Conservation (phyloP, 1,140 invertebrate species). For the Grapholita molesta region DNA sequence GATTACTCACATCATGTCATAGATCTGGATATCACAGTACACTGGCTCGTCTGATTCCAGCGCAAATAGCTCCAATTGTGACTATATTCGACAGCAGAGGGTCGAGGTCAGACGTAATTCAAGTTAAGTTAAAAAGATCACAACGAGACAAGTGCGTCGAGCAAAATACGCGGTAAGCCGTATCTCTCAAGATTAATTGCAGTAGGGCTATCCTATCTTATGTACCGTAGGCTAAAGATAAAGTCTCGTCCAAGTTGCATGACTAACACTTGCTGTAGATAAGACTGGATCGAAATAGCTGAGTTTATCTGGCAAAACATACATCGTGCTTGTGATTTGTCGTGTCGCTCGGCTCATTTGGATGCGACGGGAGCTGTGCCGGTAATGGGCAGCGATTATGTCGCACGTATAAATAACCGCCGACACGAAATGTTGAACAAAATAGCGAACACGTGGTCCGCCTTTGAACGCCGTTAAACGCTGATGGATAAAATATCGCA, state of each 20-base stretch:
- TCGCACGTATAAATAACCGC: slow-evolving; percentile 33
- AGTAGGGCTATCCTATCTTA: not conserved
- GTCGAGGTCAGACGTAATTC: slow-evolving; percentile 13
- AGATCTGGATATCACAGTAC: not conserved
- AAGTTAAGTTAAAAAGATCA: not conserved
- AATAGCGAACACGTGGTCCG: slow-evolving; percentile 34
- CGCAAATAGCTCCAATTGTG: not conserved
- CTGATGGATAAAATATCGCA: not conserved
- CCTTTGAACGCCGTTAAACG: not conserved
- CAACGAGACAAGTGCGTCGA: not conserved
- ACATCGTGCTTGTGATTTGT: slow-evolving; percentile 21
- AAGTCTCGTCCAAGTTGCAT: slow-evolving; percentile 11
- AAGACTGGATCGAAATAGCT: slow-evolving; percentile 4
- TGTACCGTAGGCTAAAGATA: not conserved
- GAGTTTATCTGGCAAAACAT: not conserved
- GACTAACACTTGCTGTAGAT: not conserved
- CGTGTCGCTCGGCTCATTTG: slow-evolving; percentile 25
- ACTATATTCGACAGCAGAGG: slow-evolving; percentile 1
- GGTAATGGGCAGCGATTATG: slow-evolving; percentile 36
- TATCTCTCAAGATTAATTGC: slow-evolving; percentile 1
- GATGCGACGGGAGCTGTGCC: slow-evolving; percentile 28
- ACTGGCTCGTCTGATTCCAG: not conserved
- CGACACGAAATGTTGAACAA: slow-evolving; percentile 27
- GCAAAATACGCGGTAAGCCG: not conserved
- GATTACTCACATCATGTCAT: not conserved